Evolutionary conservation across 1,140 invertebrate species (phyloP).

Genomic region (Orius insidiosus): DNA sequence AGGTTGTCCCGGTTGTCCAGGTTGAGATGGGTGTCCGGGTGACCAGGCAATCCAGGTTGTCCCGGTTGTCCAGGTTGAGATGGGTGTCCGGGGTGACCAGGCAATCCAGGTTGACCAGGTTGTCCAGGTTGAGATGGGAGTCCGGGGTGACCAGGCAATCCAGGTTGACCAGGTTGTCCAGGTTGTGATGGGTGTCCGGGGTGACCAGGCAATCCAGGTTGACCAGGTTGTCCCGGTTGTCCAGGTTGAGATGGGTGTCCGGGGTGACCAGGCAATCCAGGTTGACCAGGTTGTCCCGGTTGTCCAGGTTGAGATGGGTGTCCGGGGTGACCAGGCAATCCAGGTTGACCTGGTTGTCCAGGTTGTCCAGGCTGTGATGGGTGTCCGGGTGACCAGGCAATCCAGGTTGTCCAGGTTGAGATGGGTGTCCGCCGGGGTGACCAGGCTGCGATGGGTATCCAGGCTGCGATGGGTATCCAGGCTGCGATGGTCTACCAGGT

Average conservation of each 20-base stretch:
- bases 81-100: slow-evolving; percentile 16
- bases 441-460: slow-evolving; percentile 19
- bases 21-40: slow-evolving; percentile 13
- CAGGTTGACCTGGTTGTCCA: slow-evolving; percentile 14
- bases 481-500: slow-evolving; percentile 18
- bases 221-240: too few species aligned
- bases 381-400: slow-evolving; percentile 13
- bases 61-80: slow-evolving; percentile 16
- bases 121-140: slow-evolving; percentile 18
- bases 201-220: too few species aligned
- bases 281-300: slow-evolving; percentile 13
- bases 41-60: too few species aligned
- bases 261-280: slow-evolving; percentile 16
- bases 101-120: slow-evolving; percentile 15
- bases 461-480: slow-evolving; percentile 18
- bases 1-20: slow-evolving; percentile 14
- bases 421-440: slow-evolving; percentile 20
- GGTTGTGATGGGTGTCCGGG: slow-evolving; percentile 14
- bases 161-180: too few species aligned
- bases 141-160: slow-evolving; percentile 15
- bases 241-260: slow-evolving; percentile 16
- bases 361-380: too few species aligned
- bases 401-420: slow-evolving; percentile 9
- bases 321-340: too few species aligned
- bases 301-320: slow-evolving; percentile 12